Conservation (phyloP, 2,113 vertebrate species). For the Sakesphorus luctuosus region DNA sequence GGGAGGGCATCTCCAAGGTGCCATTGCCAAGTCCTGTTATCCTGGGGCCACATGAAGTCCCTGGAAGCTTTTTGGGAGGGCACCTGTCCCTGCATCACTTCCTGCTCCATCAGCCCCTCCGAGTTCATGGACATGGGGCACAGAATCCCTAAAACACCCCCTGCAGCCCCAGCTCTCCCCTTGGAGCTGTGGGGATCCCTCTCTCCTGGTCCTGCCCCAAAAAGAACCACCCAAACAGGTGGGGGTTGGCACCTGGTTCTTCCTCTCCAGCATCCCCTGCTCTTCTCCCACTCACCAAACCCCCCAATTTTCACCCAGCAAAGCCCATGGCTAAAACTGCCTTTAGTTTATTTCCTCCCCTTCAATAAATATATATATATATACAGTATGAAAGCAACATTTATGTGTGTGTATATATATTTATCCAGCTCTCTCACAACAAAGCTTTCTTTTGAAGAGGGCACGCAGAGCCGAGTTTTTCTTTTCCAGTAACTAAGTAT, state of each 20-base stretch:
- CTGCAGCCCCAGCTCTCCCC: background rate
- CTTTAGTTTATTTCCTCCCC: slow-evolving; percentile 59
- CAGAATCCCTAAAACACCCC: accelerated
- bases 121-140: background rate
- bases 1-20: background rate
- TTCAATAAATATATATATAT: slow-evolving; percentile 71
- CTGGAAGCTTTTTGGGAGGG: background rate
- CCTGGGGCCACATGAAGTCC: background rate
- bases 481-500: slow-evolving; percentile 67
- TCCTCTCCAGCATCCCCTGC: background rate
- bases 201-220: background rate
- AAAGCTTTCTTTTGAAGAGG: slow-evolving; percentile 60
- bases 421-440: slow-evolving; percentile 54
- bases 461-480: slow-evolving; percentile 56
- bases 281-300: background rate
- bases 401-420: slow-evolving; percentile 69
- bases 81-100: accelerated
- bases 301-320: background rate
- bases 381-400: slow-evolving; percentile 64
- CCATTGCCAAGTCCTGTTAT: background rate
- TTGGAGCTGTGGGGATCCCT: accelerated
- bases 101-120: background rate
- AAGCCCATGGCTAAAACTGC: slow-evolving; percentile 55
- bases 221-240: background rate
- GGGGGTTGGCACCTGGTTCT: background rate